Evolutionary conservation across 1,140 invertebrate species (phyloP), one percentile per base, ranked within the genome.

Genomic region (Drosophila lini): DNA sequence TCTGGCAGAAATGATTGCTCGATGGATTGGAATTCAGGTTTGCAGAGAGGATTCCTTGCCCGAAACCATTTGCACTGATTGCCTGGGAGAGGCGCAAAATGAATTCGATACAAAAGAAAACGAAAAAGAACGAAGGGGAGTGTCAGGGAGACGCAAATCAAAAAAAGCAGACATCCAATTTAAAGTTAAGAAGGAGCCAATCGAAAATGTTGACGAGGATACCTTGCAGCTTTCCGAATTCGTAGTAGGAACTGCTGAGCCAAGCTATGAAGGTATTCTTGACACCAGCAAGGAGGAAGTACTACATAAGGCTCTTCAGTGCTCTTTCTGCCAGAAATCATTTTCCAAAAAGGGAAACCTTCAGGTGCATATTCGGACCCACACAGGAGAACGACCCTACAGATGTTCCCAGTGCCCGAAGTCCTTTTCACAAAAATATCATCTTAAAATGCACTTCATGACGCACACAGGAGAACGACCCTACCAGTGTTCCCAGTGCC

Each of bases 381-480:
- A 53, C 50, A 53, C 50, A 3, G 50, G 50, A 3, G 50, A 53
- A 22, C 50, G 50, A 3, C 50, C 50, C 0, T 22, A 22, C 32
- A 22, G 50, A 53, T 53, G 50, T 15, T 22, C 32, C 16, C 11
- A 36, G 11, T 53, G 50, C 32, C 32, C 16, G 0, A 53, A 53
- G 19, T 53, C 50, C 11, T 53, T 53, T 15, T 22, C 50, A 5
- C 50, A 53, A 15, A 53, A 53, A 9, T 53, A 53, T 53, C 50
- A 53, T 15, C 19, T 53, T 2, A 53, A 36, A 53, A 36, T 53
- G 32, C 50, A 53, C 50, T 1, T 22, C 3, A 9, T 53, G 32
- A 53, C 50, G 7, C 50, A 53, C 50, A 53, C 50, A 5, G 50
- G 50, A 36, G 50, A 53, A 22, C 50, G 50, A 15, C 50, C 50